phyloP scores from a whole-genome alignment of 2,888 invertebrate species.

The Odontothrips loti region DNA sequence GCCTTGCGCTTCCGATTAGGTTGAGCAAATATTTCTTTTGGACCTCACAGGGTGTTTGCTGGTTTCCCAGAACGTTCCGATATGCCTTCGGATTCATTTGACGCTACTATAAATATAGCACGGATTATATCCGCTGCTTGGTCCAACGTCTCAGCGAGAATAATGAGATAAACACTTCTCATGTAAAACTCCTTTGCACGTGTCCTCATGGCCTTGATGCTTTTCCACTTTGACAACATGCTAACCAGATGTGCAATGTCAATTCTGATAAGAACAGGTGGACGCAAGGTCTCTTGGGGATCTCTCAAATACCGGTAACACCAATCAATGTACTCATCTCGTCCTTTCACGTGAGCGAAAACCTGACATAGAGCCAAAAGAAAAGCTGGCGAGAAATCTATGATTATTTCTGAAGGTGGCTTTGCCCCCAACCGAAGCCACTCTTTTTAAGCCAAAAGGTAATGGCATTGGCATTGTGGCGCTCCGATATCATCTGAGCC shows the following conservation, averaged over 20 bases:
- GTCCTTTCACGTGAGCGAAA: slow-evolving; percentile 31
- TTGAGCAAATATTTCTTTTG: too few relatives aligned
- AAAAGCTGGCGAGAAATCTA: slow-evolving; percentile 32
- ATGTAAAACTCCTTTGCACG: slow-evolving; percentile 32
- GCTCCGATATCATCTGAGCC: slow-evolving; percentile 34
- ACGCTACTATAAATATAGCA: too few relatives aligned
- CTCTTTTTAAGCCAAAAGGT: slow-evolving; percentile 33
- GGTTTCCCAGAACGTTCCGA: too few relatives aligned
- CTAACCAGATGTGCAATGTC: slow-evolving; percentile 35
- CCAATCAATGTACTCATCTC: slow-evolving; percentile 30
- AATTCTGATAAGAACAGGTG: slow-evolving; percentile 30
- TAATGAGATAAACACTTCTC: too few relatives aligned
- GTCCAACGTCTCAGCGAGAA: too few relatives aligned
- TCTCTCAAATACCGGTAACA: slow-evolving; percentile 29
- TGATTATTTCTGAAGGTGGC: slow-evolving; percentile 32
- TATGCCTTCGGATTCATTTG: too few relatives aligned
- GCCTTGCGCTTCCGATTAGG: too few relatives aligned
- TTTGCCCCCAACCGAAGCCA: slow-evolving; percentile 32
- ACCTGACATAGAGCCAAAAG: slow-evolving; percentile 31
- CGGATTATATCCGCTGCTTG: too few relatives aligned
- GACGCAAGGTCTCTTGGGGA: background rate
- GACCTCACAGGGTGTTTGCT: too few relatives aligned
- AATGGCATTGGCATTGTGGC: slow-evolving; percentile 34
- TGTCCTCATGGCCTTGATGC: slow-evolving; percentile 28
- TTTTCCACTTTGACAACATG: slow-evolving; percentile 31